phyloP scores from a whole-genome alignment of 2,888 invertebrate species.

The Tubulanus polymorphus region DNA sequence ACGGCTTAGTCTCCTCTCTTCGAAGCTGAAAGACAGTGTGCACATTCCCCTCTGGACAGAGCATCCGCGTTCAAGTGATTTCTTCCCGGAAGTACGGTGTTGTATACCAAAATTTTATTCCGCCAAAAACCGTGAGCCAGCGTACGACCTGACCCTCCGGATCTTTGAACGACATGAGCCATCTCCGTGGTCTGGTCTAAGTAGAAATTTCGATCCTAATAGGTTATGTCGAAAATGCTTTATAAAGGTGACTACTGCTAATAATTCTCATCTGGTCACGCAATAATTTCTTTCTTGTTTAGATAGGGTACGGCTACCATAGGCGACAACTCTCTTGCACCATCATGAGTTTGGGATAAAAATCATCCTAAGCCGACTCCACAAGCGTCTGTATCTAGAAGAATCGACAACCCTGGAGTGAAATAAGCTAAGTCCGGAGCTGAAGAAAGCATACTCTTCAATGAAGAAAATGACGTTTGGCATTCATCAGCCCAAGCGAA shows the following conservation, averaged over 20 bases:
- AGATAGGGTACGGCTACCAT: background rate
- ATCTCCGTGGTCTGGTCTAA: constrained; percentile 13
- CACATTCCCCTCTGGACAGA: too few species aligned
- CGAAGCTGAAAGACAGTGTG: too few species aligned
- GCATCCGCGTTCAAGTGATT: constrained; percentile 13
- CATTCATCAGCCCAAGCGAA: background rate
- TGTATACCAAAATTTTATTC: constrained; percentile 10
- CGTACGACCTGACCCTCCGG: constrained; percentile 15
- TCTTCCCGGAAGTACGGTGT: constrained; percentile 9
- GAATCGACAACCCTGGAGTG: background rate
- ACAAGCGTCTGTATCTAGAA: background rate
- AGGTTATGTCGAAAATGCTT: constrained; percentile 11
- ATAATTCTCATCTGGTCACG: constrained; percentile 10
- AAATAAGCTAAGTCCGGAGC: background rate
- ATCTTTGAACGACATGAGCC: too few species aligned
- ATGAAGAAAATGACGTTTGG: background rate
- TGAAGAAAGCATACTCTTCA: background rate
- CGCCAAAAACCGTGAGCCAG: constrained; percentile 12
- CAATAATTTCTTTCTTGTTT: background rate
- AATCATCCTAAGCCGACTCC: background rate
- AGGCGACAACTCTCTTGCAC: background rate
- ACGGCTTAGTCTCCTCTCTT: too few species aligned
- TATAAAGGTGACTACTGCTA: constrained; percentile 10
- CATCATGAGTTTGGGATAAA: background rate
- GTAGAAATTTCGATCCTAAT: constrained; percentile 6